A percentile compares a stretch with the other conserved stretches of the same genome.
Evolutionary conservation across 92 coral and sea anemone species (phyloP).

Genomic region (Scolanthus callimorphus): DNA sequence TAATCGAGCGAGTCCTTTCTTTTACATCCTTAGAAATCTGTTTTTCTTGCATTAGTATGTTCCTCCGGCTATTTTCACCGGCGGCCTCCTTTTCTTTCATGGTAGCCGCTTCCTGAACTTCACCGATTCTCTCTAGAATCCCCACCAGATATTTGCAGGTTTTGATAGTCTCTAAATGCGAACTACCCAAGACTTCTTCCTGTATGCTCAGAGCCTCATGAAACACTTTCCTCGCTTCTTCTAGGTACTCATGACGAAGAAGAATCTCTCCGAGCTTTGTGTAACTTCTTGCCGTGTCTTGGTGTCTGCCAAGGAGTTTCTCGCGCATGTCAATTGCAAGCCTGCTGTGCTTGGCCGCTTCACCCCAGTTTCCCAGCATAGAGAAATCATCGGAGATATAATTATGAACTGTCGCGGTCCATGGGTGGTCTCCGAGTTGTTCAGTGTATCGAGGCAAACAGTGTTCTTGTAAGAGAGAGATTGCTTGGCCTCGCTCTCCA

Average conservation of each 20-base stretch:
- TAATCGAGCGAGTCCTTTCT: not conserved
- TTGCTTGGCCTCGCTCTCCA: slow-evolving; percentile 13
- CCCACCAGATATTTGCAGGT: too few species aligned
- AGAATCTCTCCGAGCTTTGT: slow-evolving; percentile 8
- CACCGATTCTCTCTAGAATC: too few species aligned
- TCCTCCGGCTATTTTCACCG: too few species aligned
- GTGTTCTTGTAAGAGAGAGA: not conserved
- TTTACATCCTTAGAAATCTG: not conserved
- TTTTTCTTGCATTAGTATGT: too few species aligned
- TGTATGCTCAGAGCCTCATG: slow-evolving; percentile 9
- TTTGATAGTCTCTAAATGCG: too few species aligned
- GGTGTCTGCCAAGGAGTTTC: slow-evolving; percentile 17
- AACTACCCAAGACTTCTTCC: too few species aligned
- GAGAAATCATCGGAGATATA: slow-evolving; percentile 10
- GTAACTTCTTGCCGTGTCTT: slow-evolving; percentile 25
- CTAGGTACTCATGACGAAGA: not conserved
- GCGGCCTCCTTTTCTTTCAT: too few species aligned
- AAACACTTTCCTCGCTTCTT: slow-evolving; percentile 11
- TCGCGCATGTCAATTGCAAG: slow-evolving; percentile 5
- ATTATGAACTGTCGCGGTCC: slow-evolving; percentile 26
- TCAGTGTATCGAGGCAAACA: slow-evolving; percentile 12
- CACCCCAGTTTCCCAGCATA: slow-evolving; percentile 10
- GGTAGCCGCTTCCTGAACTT: too few species aligned
- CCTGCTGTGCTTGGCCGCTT: slow-evolving; percentile 8
- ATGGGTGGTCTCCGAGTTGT: slow-evolving; percentile 42